Conservation (phyloP, 1,140 invertebrate species). For the Apis dorsata region DNA sequence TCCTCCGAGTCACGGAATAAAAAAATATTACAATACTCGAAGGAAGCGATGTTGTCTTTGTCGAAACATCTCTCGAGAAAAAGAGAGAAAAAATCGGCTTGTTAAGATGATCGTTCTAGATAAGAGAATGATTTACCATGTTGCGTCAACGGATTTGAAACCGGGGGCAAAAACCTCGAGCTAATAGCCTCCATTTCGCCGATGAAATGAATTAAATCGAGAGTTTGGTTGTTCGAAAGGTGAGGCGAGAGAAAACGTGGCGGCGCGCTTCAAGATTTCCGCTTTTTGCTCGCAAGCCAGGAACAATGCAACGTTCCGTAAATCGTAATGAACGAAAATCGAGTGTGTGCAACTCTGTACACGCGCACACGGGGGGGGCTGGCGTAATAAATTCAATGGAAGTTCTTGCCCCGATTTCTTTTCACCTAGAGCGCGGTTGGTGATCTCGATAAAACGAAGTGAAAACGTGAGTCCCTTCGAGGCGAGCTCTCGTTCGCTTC, state of each 20-base stretch:
- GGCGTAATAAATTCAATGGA: constrained; percentile 19
- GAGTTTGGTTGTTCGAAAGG: constrained; percentile 11
- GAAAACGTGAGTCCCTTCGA: background rate
- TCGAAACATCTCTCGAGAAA: too few species aligned
- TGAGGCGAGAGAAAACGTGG: background rate
- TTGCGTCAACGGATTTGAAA: background rate
- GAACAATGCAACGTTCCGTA: constrained; percentile 1
- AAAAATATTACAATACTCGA: too few species aligned
- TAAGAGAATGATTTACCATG: background rate
- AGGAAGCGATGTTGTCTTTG: too few species aligned
- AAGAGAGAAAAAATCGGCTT: too few species aligned
- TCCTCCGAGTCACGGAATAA: too few species aligned
- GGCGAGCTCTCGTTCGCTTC: background rate
- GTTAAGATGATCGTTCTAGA: background rate
- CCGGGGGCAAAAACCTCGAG: background rate
- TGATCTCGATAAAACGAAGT: background rate
- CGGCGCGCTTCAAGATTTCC: background rate
- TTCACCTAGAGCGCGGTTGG: background rate
- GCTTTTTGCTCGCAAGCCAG: background rate
- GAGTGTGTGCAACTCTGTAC: background rate
- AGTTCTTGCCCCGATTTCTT: constrained; percentile 7
- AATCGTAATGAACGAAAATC: constrained; percentile 18
- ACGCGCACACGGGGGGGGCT: too few species aligned
- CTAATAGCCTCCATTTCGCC: background rate
- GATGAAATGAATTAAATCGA: background rate